Percentiles rank a stretch among this genome's conserved stretches.
phyloP scores from a whole-genome alignment of 1,140 invertebrate species.

The Radopholus similis region DNA sequence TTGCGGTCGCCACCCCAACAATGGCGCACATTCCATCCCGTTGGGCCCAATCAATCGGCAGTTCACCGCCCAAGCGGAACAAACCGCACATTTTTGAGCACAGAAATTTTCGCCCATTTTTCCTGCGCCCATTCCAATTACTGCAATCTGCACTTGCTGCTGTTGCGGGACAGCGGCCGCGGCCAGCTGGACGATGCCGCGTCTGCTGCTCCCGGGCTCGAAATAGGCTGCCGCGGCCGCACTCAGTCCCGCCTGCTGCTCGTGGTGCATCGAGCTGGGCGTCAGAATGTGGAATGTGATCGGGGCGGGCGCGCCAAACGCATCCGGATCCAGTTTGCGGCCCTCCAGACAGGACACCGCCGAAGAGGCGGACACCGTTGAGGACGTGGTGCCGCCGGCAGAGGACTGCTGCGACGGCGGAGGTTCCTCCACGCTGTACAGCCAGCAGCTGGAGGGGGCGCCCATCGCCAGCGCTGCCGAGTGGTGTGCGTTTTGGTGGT shows the following conservation, averaged over 20 bases:
- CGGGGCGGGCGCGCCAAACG: neutral
- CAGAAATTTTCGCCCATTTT: neutral
- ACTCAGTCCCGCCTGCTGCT: neutral
- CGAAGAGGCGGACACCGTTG: neutral
- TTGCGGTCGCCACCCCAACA: neutral
- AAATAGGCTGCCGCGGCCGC: neutral
- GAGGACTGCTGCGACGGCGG: neutral
- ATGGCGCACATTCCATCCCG: neutral
- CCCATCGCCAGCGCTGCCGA: no score
- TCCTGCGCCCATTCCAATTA: neutral
- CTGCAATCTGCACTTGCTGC: neutral
- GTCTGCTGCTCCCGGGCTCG: neutral
- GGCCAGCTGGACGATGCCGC: neutral
- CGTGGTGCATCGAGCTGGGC: constrained; percentile 1
- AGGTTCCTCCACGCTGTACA: constrained; percentile 1
- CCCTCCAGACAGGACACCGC: neutral
- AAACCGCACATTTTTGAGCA: neutral
- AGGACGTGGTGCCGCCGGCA: neutral
- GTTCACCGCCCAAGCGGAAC: no score
- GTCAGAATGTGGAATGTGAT: constrained; percentile 20
- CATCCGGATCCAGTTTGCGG: neutral
- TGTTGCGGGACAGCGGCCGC: neutral
- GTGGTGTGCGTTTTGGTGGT: no score
- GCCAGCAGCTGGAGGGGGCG: neutral
- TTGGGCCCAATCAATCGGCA: neutral